These are phyloP conservation scores for Argyrosomus japonicus DNA, from an alignment of 2,113 vertebrate species.

Conservation along the genomic window DNA sequence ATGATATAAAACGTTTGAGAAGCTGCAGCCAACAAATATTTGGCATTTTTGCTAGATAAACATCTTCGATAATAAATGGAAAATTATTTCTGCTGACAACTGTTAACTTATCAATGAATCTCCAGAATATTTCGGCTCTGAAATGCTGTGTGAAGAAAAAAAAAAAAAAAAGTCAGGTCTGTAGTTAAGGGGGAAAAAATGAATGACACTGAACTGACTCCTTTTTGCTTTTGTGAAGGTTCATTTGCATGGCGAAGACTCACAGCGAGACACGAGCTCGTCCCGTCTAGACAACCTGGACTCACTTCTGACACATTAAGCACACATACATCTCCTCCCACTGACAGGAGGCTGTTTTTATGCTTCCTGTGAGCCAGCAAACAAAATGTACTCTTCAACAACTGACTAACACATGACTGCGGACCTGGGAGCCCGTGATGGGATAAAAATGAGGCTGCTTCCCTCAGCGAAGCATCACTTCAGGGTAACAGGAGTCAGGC, in stretches of 20 bases:
- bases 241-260: conserved; percentile 11
- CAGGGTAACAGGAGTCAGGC: conserved; percentile 64
- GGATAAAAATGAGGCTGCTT: conserved; percentile 24
- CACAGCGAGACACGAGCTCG: conserved; percentile 36
- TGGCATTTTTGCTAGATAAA: not conserved
- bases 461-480: conserved; percentile 45
- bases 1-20: not conserved
- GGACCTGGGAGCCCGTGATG: conserved; percentile 34
- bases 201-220: not conserved
- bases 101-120: not conserved
- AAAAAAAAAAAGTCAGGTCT: not conserved
- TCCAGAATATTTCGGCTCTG: not conserved
- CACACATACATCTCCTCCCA: conserved; percentile 19
- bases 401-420: conserved; percentile 68
- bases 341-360: conserved; percentile 26
- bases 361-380: conserved; percentile 29
- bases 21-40: not conserved
- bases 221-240: not conserved
- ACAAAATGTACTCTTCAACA: conserved; percentile 41
- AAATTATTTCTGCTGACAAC: not conserved
- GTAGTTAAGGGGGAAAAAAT: too few species aligned
- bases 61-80: not conserved
- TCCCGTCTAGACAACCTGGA: conserved; percentile 54
- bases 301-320: conserved; percentile 32
- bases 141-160: not conserved